Base-by-base conservation (phyloP, 92 coral and sea anemone species). In the Pocillopora grandis region DNA sequence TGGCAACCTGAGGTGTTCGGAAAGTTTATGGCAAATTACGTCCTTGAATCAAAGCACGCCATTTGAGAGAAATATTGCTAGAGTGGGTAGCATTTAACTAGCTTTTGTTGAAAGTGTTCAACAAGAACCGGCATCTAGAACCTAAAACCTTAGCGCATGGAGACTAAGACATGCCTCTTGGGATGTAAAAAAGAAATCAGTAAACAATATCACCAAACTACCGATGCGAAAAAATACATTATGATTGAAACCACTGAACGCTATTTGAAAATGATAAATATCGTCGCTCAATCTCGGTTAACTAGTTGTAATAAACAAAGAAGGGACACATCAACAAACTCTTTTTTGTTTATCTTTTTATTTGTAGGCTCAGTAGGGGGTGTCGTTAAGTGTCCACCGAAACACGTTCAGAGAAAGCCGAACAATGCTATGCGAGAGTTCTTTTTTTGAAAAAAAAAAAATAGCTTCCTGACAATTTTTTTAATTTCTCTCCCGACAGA, bases 311-410 rank as follows among this genome's bases (percentile, higher is more conserved):
- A 56, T 37, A 76, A 37, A 76, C 80, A 76, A 60, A 27, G 80
- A 14, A 75, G 27, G 64, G 58, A 58, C 65, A 21, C 36, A 56
- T 74, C 9, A 36, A 59, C 62, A 55, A 59, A 17, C 10, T 20
- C 62, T 75, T 75, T 75, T 36, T 75, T 75, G 78, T 56, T 57
- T 56, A 75, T 18, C 1, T 76, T 76, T 35, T 76, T 23, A 27
- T 60, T 59, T 33, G 57, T 76, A 15, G 15, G 62, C 80, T 76
- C 58, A 60, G 69, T 35, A 9, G 80, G 80, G 80, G 69, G 79
- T 59, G 14, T 31, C 31, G 13, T 58, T 12, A 58, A 11, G 12
- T 31, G 52, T 16, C 20, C 36, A 12, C 73, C 6, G 73, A 13
- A 14, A 1, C 66, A 69, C 16, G 7, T 37, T 70, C 75, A 70